Percentiles rank a stretch among this genome's conserved stretches.
These are phyloP conservation scores for Brachyopa scutellaris DNA, from an alignment of 2,888 invertebrate species.

Conservation along the genomic window DNA sequence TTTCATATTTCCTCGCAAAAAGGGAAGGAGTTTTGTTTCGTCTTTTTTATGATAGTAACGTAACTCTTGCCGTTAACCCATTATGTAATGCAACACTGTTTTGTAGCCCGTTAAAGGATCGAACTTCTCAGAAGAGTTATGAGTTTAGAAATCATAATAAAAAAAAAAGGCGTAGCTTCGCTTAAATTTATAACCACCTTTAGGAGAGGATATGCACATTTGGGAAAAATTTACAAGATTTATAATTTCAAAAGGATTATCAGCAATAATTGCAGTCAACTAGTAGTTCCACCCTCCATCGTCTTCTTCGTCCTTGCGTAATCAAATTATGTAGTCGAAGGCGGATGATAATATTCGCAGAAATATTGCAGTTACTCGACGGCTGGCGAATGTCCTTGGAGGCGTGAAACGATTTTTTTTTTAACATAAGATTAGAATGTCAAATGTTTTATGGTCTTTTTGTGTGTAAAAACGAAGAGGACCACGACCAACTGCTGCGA, in stretches of 20 bases:
- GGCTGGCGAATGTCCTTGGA: conserved; percentile 29
- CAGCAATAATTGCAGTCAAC: conserved; percentile 55
- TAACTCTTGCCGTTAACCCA: conserved; percentile 71
- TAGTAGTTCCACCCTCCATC: not conserved
- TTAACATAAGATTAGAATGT: no score
- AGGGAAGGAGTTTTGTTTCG: not conserved
- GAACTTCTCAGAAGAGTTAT: conserved; percentile 29
- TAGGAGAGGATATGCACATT: not conserved
- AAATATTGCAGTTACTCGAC: not conserved
- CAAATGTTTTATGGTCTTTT: no score
- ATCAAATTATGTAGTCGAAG: conserved; percentile 18
- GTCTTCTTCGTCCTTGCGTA: no score
- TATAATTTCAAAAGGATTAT: conserved; percentile 62
- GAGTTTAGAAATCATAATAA: not conserved
- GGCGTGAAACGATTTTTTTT: not conserved
- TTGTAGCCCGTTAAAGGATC: conserved; percentile 8
- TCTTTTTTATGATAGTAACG: conserved; percentile 34
- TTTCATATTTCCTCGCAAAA: no score
- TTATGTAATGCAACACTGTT: conserved; percentile 33
- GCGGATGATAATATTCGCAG: no score
- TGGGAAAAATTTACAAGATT: conserved; percentile 22
- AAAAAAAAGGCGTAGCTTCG: not conserved
- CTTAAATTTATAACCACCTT: conserved; percentile 16
- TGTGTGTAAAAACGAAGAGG: not conserved
- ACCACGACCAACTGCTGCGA: conserved; percentile 5